phyloP scores from a whole-genome alignment of 2,888 invertebrate genomes.

The Acanthosoma haemorrhoidale region DNA sequence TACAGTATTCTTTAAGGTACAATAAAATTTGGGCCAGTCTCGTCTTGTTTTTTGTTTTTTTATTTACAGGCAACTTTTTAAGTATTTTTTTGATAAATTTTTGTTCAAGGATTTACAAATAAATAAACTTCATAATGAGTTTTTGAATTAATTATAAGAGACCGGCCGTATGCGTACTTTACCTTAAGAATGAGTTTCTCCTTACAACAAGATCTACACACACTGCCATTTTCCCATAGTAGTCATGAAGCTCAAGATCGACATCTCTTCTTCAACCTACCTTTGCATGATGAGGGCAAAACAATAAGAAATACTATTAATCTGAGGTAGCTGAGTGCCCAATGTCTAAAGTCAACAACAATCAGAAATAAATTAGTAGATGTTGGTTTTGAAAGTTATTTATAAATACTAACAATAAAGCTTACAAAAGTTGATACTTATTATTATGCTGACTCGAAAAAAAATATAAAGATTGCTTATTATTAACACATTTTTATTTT shows the following conservation, averaged over 20 bases:
- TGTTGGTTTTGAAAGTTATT: slow-evolving; percentile 11
- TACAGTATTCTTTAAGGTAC: slow-evolving; percentile 26
- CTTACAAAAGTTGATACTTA: not conserved
- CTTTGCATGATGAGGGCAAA: slow-evolving; percentile 26
- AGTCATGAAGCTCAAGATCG: slow-evolving; percentile 16
- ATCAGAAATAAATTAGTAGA: slow-evolving; percentile 28
- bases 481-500: too few species aligned
- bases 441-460: not conserved
- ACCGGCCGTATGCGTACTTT: slow-evolving; percentile 28
- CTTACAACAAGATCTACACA: slow-evolving; percentile 29
- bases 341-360: slow-evolving; percentile 28
- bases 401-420: not conserved
- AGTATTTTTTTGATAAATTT: not conserved
- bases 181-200: slow-evolving; percentile 30
- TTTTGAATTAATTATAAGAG: slow-evolving; percentile 16
- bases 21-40: slow-evolving; percentile 29
- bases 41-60: not conserved
- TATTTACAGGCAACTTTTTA: not conserved
- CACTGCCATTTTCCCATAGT: slow-evolving; percentile 22
- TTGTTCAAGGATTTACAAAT: not conserved
- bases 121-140: slow-evolving; percentile 13
- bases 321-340: slow-evolving; percentile 16
- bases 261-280: slow-evolving; percentile 25
- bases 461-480: not conserved
- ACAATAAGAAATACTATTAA: slow-evolving; percentile 31